Conservation (phyloP, 2,888 invertebrate genomes). For the Lamellibrachia columna region DNA sequence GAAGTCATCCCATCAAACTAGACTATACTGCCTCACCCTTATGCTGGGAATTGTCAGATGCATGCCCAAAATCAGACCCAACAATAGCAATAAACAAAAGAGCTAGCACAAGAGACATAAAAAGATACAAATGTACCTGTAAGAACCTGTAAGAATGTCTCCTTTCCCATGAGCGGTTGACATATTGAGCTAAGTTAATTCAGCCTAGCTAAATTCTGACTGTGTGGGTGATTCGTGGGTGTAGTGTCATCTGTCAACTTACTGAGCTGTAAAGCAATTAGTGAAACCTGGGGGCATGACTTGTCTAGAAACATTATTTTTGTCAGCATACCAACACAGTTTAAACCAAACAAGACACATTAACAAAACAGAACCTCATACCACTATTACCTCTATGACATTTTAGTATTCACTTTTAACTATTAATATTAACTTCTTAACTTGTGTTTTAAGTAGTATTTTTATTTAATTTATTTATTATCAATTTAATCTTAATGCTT, state of each 20-base stretch:
- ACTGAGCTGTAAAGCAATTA: background rate
- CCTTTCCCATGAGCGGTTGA: background rate
- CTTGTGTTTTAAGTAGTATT: too few relatives aligned
- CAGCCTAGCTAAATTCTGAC: background rate
- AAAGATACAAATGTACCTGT: background rate
- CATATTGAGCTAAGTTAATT: background rate
- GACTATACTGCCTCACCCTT: too few relatives aligned
- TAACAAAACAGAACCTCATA: background rate
- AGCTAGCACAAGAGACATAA: background rate
- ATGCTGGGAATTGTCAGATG: too few relatives aligned
- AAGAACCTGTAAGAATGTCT: background rate
- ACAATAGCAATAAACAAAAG: too few relatives aligned
- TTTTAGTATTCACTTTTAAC: too few relatives aligned
- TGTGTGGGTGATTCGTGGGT: background rate
- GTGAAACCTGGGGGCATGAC: background rate
- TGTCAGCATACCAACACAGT: background rate
- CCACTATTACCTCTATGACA: too few relatives aligned
- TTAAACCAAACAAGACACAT: background rate
- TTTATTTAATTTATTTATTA: too few relatives aligned
- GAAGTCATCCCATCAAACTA: too few relatives aligned
- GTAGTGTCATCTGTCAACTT: background rate
- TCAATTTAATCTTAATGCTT: too few relatives aligned
- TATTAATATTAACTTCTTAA: too few relatives aligned
- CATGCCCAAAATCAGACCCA: too few relatives aligned
- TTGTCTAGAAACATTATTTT: background rate